Percentiles rank a stretch among this genome's conserved stretches.
Conservation (phyloP, 2,888 invertebrate species). For the Hedya salicella region DNA sequence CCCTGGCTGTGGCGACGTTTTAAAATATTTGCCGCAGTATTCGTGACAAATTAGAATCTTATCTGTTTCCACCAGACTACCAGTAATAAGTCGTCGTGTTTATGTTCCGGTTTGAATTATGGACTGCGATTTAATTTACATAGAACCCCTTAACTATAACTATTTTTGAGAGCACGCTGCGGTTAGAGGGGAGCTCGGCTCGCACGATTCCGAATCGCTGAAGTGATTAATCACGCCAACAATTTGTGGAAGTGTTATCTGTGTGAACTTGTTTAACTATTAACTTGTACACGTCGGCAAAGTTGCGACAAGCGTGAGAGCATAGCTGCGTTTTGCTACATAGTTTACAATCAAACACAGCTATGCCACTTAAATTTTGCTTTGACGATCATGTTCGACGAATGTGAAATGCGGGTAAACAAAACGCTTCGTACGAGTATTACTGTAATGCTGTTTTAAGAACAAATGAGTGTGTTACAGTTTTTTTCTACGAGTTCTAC, state of each 20-base stretch:
- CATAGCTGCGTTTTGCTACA: conserved; percentile 54
- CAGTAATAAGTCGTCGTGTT: conserved; percentile 46
- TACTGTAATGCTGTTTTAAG: too few species aligned
- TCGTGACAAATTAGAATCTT: conserved; percentile 58
- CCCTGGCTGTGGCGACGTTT: conserved; percentile 44
- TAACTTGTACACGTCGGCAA: conserved; percentile 66
- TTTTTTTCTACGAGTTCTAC: too few species aligned
- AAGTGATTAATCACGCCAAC: conserved; percentile 65
- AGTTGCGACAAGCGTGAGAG: conserved; percentile 52
- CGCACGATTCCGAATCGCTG: conserved; percentile 46
- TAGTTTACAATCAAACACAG: conserved; percentile 50
- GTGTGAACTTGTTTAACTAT: conserved; percentile 65
- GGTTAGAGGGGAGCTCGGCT: conserved; percentile 18
- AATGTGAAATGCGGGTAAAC: background rate
- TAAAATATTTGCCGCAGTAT: conserved; percentile 44
- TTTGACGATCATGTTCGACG: conserved; percentile 18
- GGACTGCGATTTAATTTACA: conserved; percentile 47
- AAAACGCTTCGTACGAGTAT: too few species aligned
- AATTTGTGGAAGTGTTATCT: conserved; percentile 62
- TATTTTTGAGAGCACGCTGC: conserved; percentile 50
- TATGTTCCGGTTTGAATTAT: conserved; percentile 49
- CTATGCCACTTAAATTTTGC: conserved; percentile 50
- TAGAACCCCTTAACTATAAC: conserved; percentile 49
- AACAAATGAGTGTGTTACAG: too few species aligned
- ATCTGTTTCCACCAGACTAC: conserved; percentile 50